phyloP scores from a whole-genome alignment of 2,797 vertebrate genomes.

The Neomorphus geoffroyi region DNA sequence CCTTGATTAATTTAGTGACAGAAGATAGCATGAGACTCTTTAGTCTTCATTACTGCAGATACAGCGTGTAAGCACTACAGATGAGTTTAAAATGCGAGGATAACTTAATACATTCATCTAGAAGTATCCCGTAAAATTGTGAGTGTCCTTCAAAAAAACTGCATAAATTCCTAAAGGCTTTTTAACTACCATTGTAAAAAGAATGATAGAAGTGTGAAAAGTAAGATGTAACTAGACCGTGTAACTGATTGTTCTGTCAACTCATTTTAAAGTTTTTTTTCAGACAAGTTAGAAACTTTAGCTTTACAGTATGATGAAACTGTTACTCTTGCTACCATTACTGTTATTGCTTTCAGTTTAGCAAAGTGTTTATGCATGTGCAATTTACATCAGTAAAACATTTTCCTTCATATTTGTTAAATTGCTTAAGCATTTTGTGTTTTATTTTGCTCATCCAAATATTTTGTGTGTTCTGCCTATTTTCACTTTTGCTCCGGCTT shows the following conservation, averaged over 20 bases:
- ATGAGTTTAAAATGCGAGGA: slow-evolving; percentile 39
- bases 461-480: neutral
- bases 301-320: neutral
- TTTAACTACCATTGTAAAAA: slow-evolving; percentile 68
- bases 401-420: slow-evolving; percentile 37
- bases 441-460: neutral
- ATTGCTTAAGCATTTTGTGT: neutral
- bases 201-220: slow-evolving; percentile 52
- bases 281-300: neutral
- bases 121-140: slow-evolving; percentile 70
- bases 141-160: slow-evolving; percentile 62
- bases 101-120: slow-evolving; percentile 54
- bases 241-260: slow-evolving; percentile 33
- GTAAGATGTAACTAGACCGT: neutral
- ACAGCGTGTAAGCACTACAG: slow-evolving; percentile 29
- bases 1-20: slow-evolving; percentile 14
- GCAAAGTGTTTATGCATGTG: neutral
- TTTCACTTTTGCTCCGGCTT: neutral
- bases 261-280: slow-evolving; percentile 52
- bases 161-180: slow-evolving; percentile 59
- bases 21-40: slow-evolving; percentile 22
- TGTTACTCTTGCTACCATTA: neutral
- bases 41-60: slow-evolving; percentile 62
- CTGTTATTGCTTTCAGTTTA: slow-evolving; percentile 29
- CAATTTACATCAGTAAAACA: slow-evolving; percentile 47